Base-by-base conservation (phyloP, 2,113 vertebrate species). In the Leptocoma aspasia region DNA sequence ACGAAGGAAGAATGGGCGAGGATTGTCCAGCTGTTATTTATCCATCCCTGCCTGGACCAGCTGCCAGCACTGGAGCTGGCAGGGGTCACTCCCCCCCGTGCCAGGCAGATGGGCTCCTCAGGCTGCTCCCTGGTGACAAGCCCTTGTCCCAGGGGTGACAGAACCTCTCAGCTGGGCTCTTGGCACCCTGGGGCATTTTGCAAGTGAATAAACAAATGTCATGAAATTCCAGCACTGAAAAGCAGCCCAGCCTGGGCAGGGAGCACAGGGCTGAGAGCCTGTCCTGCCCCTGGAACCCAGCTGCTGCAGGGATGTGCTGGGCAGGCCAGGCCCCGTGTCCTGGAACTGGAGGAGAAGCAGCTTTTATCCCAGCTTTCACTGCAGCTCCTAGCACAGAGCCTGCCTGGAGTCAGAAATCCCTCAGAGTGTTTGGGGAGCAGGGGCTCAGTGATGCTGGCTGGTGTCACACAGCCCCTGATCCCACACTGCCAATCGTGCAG, bases 401-500 rank as follows among this genome's bases (percentile, higher is more conserved):
- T 20, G 4, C 7, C 27, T 14, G 65, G 37, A 66, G 39, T 9
- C 12, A 76, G 53, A 54, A 89, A 76, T 22, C 44, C 61, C n/a
- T 19, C 11, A 3, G 60, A 20, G 13, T 19, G 30, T 12, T 3
- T 24, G 35, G 15, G 47, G 21, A 56, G 20, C 12, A 15, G 39
- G 6, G 19, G 33, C 10, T 65, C 1, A 4, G 41, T 0, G 35
- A 8, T 35, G 64, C 47, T 1, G 4, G 39, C 8, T 3, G 69
- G 47, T 63, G 37, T 35, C 78, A 30, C 81, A 9, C 49, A 30
- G 57, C 56, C 42, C 52, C 47, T 8, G 39, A 11, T 35, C 50
- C 44, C 1, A 1, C 26, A 0, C 26, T 11, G 30, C 22, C 12
- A 23, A 3, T 0, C 3, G 3, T 3, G 10, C 59, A 6, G 7